Conservation (phyloP, 2,113 vertebrate genomes). For the Redunca redunca region DNA sequence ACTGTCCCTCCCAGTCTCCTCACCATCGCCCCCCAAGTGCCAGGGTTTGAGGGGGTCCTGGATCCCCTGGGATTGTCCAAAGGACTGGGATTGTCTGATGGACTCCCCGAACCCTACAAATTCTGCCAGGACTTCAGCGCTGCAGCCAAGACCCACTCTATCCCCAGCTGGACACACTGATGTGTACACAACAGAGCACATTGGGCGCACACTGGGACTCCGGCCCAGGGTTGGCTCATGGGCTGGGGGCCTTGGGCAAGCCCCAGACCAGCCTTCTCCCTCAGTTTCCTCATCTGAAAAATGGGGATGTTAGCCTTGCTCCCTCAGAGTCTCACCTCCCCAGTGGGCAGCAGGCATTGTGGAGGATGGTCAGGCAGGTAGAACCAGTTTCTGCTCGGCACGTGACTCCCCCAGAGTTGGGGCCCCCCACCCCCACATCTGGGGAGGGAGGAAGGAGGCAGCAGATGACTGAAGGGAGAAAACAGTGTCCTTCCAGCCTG, state of each 20-base stretch:
- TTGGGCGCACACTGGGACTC: accelerated
- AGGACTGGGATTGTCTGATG: not conserved
- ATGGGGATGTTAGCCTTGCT: not conserved
- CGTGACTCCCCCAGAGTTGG: constrained; percentile 15
- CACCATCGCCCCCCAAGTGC: not conserved
- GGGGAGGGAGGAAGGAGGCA: not conserved
- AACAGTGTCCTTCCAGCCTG: not conserved
- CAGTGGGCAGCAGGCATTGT: not conserved
- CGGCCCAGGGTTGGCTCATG: not conserved
- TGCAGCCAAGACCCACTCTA: not conserved
- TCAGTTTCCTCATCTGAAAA: not conserved
- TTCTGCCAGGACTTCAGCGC: accelerated
- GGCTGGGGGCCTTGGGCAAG: not conserved
- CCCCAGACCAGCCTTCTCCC: not conserved
- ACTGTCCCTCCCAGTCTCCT: not conserved
- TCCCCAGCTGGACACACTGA: not conserved
- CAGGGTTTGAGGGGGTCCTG: too few species aligned
- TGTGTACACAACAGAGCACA: too few species aligned
- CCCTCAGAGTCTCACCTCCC: not conserved
- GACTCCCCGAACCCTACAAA: not conserved
- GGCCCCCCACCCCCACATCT: not conserved
- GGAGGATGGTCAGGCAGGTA: not conserved
- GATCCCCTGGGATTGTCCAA: not conserved
- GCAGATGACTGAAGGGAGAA: not conserved
- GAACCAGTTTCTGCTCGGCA: not conserved